Base-by-base conservation (phyloP, 2,113 vertebrate genomes). In the Phasianus colchicus region DNA sequence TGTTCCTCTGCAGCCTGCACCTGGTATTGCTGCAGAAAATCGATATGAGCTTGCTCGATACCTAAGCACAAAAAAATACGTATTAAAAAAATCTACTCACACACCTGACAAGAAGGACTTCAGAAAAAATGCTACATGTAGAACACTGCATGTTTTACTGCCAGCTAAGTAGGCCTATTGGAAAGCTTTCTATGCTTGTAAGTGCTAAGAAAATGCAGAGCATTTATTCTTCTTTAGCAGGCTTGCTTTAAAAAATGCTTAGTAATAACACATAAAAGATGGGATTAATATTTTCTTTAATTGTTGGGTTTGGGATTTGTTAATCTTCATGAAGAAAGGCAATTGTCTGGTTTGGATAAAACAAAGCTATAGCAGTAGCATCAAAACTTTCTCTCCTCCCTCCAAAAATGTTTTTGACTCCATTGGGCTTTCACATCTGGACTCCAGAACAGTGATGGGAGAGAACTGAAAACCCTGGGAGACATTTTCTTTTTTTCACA, bases 351-450 rank as follows among this genome's bases (percentile, higher is more conserved):
- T 93, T 92, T 91, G 77, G 48, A 65, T 91, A 90, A 94, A 93
- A 69, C 40, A 75, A 82, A 32, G 12, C 40, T 86, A 69, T 8
- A 86, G 71, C 43, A 89, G 89, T 95, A 96, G 90, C 86, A 70
- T 83, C 60, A 69, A 84, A 90, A 94, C 85, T 94, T 96, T 96
- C 80, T 91, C 91, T 89, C 52, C 42, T 67, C 75, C 63, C 60
- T 93, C 60, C 65, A 77, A 92, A 91, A 88, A 48, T 70, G 71
- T 78, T 92, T 95, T 90, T 21, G 72, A 34, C 70, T 92, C 34
- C 61, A 76, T 77, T 90, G 71, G 64, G 74, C 65, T 93, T 93
- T 90, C 81, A 96, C 95, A 97, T 97, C 95, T 97, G 96, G 96
- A 80, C 83, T 97, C 92, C 97, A 97, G 97, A 97, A 93, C 88